phyloP scores from a whole-genome alignment of 2,797 vertebrate genomes.

The Sebastes cheni region DNA sequence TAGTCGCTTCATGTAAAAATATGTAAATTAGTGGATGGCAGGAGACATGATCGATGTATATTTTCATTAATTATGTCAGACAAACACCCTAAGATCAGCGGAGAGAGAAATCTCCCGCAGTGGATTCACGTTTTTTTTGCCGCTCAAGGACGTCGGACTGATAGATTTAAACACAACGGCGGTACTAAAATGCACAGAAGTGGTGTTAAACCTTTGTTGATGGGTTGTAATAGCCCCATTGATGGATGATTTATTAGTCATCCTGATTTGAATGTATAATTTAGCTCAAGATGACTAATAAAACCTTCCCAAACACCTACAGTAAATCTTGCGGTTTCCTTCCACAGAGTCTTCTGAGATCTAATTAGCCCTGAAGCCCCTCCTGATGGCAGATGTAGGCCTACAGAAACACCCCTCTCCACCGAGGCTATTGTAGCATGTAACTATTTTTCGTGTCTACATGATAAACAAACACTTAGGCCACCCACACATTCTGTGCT shows the following conservation, averaged over 20 bases:
- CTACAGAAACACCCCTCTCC: constrained; percentile 33
- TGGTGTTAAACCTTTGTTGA: constrained; percentile 29
- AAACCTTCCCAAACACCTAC: not conserved
- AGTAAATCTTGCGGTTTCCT: constrained; percentile 20
- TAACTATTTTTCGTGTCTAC: constrained; percentile 77
- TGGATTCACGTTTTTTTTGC: not conserved
- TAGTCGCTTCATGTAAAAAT: constrained; percentile 50
- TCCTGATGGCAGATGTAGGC: constrained; percentile 46
- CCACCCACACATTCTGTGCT: constrained; percentile 57
- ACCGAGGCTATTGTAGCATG: constrained; percentile 66
- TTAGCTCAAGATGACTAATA: not conserved
- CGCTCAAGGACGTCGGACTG: not conserved
- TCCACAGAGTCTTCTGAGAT: constrained; percentile 58
- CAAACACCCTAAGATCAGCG: constrained; percentile 32
- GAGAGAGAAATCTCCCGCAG: not conserved
- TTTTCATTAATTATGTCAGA: constrained; percentile 57
- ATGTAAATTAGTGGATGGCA: constrained; percentile 54
- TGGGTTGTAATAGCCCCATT: constrained; percentile 43
- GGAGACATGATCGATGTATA: constrained; percentile 59
- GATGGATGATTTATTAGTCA: constrained; percentile 55
- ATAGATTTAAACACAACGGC: not conserved
- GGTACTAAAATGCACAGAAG: not conserved
- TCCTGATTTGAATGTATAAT: constrained; percentile 53
- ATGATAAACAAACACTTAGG: constrained; percentile 74
- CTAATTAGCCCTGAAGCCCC: constrained; percentile 58